A percentile compares a stretch with the other conserved stretches of the same genome.
Evolutionary conservation across 2,888 invertebrate species (phyloP).

Genomic region (Dorcus hopei): DNA sequence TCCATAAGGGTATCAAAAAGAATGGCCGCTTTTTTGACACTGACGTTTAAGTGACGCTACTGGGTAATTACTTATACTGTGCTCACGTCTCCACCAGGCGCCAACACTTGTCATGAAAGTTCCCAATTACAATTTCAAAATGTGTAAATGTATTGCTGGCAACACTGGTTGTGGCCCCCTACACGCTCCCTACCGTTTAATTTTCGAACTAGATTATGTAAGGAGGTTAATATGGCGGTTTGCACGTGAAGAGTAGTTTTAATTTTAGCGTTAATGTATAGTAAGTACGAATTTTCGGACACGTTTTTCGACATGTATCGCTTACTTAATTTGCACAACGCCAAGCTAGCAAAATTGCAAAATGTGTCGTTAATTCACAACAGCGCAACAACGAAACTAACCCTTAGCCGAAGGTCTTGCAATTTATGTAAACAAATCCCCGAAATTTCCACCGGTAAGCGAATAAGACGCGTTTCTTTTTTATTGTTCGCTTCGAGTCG

Average conservation of each 20-base stretch:
- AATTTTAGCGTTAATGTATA: constrained; percentile 1
- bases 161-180: too few species aligned
- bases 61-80: too few species aligned
- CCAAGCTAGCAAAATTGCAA: constrained; percentile 31
- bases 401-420: constrained; percentile 33
- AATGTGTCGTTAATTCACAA: constrained; percentile 31
- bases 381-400: constrained; percentile 1
- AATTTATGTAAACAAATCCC: constrained; percentile 40
- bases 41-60: too few species aligned
- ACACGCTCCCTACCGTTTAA: not conserved
- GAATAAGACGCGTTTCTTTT: not conserved
- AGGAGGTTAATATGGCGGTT: constrained; percentile 6
- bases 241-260: constrained; percentile 10
- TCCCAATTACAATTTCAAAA: too few species aligned
- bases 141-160: too few species aligned
- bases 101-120: too few species aligned
- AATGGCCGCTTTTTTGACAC: too few species aligned
- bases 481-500: not conserved
- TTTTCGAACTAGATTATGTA: constrained; percentile 5
- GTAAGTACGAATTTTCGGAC: constrained; percentile 20
- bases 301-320: constrained; percentile 32
- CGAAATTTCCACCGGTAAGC: constrained; percentile 31
- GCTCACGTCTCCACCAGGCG: too few species aligned
- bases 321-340: constrained; percentile 35
- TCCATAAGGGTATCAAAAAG: too few species aligned